These are phyloP conservation scores for Platyscapa corneri DNA, from an alignment of 1,140 invertebrate genomes.

Conservation along the genomic window DNA sequence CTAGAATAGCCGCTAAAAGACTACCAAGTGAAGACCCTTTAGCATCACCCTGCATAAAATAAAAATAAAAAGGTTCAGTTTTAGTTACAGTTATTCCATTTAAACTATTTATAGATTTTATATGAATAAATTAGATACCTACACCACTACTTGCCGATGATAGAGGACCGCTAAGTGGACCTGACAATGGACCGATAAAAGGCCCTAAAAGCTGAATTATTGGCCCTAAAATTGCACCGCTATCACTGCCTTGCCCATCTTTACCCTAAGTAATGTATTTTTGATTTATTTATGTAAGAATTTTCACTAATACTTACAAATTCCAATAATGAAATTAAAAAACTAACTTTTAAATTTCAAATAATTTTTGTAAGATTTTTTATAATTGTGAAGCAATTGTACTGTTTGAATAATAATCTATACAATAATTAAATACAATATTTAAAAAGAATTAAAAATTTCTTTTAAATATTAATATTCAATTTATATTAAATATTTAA, in stretches of 20 bases:
- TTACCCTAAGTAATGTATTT: no score
- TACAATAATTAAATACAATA: no score
- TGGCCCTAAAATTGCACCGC: constrained; percentile 64
- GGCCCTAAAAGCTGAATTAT: constrained; percentile 64
- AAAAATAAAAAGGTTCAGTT: neutral
- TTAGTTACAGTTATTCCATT: neutral
- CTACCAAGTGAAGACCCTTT: constrained; percentile 60
- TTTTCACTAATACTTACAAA: no score
- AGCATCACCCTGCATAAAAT: constrained; percentile 45
- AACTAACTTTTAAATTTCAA: no score
- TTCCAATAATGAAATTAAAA: no score
- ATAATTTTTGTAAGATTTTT: no score
- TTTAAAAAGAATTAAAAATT: no score
- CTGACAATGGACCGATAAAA: constrained; percentile 65
- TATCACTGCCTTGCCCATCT: constrained; percentile 65
- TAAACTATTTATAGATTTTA: neutral
- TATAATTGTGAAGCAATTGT: no score
- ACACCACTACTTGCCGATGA: constrained; percentile 65
- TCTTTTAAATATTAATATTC: no score
- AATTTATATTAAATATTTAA: no score
- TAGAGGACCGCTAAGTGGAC: constrained; percentile 65
- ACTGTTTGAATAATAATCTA: no score
- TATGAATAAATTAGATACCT: constrained; percentile 47
- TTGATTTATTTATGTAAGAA: no score
- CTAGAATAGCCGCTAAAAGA: constrained; percentile 55